phyloP scores from a whole-genome alignment of 1,140 invertebrate genomes.

The Sitodiplosis mosellana region DNA sequence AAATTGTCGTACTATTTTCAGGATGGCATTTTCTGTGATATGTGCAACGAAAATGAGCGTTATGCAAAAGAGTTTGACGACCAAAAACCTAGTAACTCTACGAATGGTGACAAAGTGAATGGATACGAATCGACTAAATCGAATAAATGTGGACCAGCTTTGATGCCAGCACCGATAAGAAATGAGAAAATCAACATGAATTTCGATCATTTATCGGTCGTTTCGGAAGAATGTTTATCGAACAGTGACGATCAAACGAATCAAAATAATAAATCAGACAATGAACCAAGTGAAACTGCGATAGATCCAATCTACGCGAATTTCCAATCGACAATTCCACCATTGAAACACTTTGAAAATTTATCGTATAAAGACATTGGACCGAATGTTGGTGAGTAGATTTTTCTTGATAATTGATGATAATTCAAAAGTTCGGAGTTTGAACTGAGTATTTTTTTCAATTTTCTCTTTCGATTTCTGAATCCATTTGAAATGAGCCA shows the following conservation, averaged over 20 bases:
- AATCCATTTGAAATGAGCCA: background rate
- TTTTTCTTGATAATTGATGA: background rate
- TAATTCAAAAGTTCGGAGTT: no score
- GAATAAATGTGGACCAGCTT: conserved; percentile 5
- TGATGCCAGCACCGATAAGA: no score
- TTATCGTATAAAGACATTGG: conserved; percentile 17
- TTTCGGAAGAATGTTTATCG: conserved; percentile 45
- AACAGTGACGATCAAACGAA: conserved; percentile 26
- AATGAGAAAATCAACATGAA: conserved; percentile 30
- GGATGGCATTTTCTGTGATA: conserved; percentile 28
- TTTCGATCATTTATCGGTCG: conserved; percentile 55
- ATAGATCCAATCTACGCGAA: conserved; percentile 11
- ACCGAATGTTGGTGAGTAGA: conserved; percentile 5
- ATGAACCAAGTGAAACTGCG: no score
- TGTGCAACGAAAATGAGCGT: conserved; percentile 19
- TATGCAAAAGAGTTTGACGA: conserved; percentile 21
- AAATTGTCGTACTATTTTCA: conserved; percentile 4
- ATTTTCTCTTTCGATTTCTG: no score
- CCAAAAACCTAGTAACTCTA: conserved; percentile 16
- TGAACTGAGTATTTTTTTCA: no score
- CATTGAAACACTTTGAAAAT: conserved; percentile 24
- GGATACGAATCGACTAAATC: conserved; percentile 9
- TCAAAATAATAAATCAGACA: background rate
- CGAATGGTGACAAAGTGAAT: conserved; percentile 5
- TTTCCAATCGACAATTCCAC: conserved; percentile 18